phyloP scores from a whole-genome alignment of 92 coral and sea anemone genomes.

The Porites cylindrica region DNA sequence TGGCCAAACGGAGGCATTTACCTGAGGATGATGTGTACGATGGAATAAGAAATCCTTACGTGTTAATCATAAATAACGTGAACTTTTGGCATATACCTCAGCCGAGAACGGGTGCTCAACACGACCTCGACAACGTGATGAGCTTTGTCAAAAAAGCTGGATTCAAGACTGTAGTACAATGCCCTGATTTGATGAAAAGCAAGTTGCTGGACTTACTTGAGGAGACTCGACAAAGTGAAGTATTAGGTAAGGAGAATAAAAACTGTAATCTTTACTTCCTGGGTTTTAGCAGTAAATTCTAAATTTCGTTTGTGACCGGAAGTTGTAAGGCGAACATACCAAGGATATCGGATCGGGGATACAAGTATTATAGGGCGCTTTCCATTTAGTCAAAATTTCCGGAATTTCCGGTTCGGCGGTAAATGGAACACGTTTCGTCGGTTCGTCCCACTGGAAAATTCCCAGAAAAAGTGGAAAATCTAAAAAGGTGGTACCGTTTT shows the following conservation, averaged over 20 bases:
- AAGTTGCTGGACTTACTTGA: conserved; percentile 70
- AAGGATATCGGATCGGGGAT: no score
- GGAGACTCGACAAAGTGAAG: conserved; percentile 28
- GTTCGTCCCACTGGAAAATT: no score
- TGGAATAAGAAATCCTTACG: conserved; percentile 83
- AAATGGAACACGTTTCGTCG: no score
- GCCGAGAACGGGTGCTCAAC: conserved; percentile 83
- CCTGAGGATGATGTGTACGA: conserved; percentile 54
- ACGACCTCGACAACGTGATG: conserved; percentile 71
- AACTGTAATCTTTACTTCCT: not conserved
- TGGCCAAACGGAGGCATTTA: not conserved
- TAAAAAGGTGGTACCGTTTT: no score
- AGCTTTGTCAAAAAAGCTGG: conserved; percentile 67
- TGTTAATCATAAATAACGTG: conserved; percentile 85
- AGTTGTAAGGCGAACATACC: not conserved
- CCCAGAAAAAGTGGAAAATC: no score
- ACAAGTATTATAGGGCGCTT: no score
- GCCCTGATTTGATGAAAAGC: conserved; percentile 41
- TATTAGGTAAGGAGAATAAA: conserved; percentile 42
- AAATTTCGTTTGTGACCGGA: not conserved
- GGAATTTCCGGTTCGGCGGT: no score
- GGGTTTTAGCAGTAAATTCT: not conserved
- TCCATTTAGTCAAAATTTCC: no score
- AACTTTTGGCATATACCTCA: conserved; percentile 56
- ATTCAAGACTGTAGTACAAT: conserved; percentile 56